Evolutionary conservation across 2,888 invertebrate species (phyloP).

Genomic region (Dolichomitus sp.): DNA sequence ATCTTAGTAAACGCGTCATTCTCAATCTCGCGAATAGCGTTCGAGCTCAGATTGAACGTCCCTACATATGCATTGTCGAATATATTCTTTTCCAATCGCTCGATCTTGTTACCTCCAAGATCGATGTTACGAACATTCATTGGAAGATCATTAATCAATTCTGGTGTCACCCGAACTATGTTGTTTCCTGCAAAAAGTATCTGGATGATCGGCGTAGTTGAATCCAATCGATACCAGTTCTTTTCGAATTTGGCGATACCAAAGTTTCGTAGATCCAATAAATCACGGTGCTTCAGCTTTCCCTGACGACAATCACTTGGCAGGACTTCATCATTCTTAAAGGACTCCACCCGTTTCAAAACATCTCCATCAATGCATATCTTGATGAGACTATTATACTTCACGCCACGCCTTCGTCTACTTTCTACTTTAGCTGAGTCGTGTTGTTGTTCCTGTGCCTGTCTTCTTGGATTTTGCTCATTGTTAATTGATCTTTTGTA

Average conservation of each 20-base stretch:
- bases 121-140: neutral
- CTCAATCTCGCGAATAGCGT: neutral
- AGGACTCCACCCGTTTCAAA: no score
- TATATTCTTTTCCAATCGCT: neutral
- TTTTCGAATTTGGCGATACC: neutral
- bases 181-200: neutral
- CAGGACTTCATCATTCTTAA: neutral
- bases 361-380: no score
- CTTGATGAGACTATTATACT: no score
- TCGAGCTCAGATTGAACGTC: neutral
- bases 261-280: neutral
- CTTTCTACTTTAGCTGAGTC: no score
- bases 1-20: no score
- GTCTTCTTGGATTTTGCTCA: no score
- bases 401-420: no score
- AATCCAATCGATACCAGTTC: neutral
- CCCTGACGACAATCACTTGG: neutral
- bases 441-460: no score
- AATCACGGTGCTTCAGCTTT: neutral
- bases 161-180: neutral
- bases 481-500: no score
- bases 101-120: neutral
- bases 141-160: neutral
- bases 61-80: neutral
- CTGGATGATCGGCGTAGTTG: neutral